A percentile compares a stretch with the other conserved stretches of the same genome.
These are phyloP conservation scores for Balaeniceps rex DNA, from an alignment of 2,113 vertebrate genomes.

Conservation along the genomic window DNA sequence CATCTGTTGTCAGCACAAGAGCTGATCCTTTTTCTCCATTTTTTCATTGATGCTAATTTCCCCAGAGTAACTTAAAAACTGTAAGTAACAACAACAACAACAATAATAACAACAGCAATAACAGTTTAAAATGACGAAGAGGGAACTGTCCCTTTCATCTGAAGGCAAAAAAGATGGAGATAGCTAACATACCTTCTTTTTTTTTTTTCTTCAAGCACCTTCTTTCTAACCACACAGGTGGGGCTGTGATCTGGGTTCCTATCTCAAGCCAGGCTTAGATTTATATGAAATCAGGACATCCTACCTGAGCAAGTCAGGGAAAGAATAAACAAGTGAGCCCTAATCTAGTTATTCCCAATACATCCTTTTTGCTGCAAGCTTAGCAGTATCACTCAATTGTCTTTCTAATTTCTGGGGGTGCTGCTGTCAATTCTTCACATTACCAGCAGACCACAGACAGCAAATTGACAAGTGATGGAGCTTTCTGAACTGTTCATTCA, in stretches of 20 bases:
- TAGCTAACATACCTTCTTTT: background rate
- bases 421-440: background rate
- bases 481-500: background rate
- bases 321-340: background rate
- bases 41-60: background rate
- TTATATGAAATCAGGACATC: background rate
- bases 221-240: background rate
- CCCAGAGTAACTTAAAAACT: background rate
- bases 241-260: background rate
- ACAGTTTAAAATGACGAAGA: background rate
- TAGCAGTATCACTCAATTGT: background rate
- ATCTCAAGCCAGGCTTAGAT: background rate
- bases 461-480: background rate
- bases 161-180: background rate
- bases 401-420: background rate
- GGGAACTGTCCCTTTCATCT: background rate
- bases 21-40: background rate
- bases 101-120: background rate
- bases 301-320: background rate
- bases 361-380: background rate
- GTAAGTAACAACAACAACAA: background rate
- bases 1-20: background rate
- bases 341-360: background rate
- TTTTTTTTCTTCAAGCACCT: background rate
- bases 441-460: background rate